Conservation (phyloP, 2,888 invertebrate species). For the Nephrotoma appendiculata region DNA sequence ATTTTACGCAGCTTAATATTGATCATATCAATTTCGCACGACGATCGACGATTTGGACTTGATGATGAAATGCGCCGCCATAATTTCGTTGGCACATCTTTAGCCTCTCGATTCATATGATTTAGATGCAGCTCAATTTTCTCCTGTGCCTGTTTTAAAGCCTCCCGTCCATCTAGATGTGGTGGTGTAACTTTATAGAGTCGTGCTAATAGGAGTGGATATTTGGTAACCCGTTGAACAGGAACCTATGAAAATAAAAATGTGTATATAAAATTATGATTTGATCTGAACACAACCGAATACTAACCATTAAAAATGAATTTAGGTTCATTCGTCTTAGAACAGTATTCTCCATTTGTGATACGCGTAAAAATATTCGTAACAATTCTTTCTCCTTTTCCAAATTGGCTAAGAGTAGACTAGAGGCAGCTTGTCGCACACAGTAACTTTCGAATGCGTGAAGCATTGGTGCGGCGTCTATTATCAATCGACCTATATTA, state of each 20-base stretch:
- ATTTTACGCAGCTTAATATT: conserved; percentile 84
- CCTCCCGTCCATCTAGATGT: conserved; percentile 69
- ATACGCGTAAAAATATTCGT: conserved; percentile 85
- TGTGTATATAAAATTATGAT: neutral
- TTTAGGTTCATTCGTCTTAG: conserved; percentile 89
- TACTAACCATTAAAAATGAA: conserved; percentile 86
- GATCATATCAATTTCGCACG: conserved; percentile 74
- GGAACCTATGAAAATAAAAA: conserved; percentile 48
- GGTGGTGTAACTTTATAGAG: conserved; percentile 79
- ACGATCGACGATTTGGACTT: conserved; percentile 49
- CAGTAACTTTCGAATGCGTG: conserved; percentile 92
- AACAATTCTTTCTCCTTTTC: conserved; percentile 91
- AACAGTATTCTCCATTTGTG: conserved; percentile 91
- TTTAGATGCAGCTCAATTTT: conserved; percentile 87
- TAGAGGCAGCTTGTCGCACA: conserved; percentile 82
- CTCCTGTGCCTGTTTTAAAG: conserved; percentile 74
- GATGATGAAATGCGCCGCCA: conserved; percentile 79
- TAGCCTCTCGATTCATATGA: conserved; percentile 87
- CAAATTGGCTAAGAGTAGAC: conserved; percentile 70
- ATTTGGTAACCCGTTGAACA: conserved; percentile 93
- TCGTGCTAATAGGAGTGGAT: conserved; percentile 80
- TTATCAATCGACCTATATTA: conserved; percentile 78
- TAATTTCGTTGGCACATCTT: conserved; percentile 77
- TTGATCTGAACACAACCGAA: neutral
- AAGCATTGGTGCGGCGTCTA: conserved; percentile 84